Conservation (phyloP, 2,797 vertebrate genomes). For the Amblyraja radiata region DNA sequence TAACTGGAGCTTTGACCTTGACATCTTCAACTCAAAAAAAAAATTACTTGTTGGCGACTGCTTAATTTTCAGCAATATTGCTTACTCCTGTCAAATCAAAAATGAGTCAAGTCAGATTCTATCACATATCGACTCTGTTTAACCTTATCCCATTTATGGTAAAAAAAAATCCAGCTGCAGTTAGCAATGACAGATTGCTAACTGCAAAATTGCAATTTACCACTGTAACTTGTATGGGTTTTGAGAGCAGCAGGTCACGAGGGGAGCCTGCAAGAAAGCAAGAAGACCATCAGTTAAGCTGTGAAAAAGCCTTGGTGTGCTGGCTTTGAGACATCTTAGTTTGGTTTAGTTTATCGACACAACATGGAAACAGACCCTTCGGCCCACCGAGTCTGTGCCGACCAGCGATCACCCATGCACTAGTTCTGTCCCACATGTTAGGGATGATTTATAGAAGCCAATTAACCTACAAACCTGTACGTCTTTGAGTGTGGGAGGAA, state of each 20-base stretch:
- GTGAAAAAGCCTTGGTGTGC: neutral
- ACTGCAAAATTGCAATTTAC: neutral
- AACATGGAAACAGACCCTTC: no score
- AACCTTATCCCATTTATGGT: neutral
- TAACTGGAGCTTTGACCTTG: constrained; percentile 13
- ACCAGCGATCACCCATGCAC: no score
- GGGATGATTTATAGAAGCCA: no score
- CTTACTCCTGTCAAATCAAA: no score
- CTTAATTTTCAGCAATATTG: neutral
- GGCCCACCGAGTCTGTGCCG: no score
- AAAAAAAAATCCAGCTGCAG: neutral
- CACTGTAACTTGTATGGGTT: neutral
- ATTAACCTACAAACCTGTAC: no score
- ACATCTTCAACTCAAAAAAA: neutral
- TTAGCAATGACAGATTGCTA: neutral
- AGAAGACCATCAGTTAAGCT: neutral
- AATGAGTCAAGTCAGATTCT: neutral
- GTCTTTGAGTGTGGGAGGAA: no score
- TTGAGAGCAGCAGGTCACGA: neutral
- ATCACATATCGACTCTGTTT: neutral
- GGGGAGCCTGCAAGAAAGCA: neutral
- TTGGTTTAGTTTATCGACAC: no score
- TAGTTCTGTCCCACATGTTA: no score
- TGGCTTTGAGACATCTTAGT: neutral
- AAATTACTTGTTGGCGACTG: neutral